These are phyloP conservation scores for Vimba vimba DNA, from an alignment of 2,113 vertebrate genomes.

Conservation along the genomic window DNA sequence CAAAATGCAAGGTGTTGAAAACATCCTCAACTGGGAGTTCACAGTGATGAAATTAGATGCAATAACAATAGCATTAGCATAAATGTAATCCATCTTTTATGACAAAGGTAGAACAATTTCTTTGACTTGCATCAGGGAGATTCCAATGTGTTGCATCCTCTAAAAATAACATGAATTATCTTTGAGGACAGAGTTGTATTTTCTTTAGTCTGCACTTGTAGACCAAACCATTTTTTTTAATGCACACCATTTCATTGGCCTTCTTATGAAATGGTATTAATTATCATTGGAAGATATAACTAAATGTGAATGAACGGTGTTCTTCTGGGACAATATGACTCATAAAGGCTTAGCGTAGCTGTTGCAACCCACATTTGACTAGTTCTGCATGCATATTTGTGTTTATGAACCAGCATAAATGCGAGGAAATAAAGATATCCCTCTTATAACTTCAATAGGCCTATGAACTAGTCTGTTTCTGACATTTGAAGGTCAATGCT, in stretches of 20 bases:
- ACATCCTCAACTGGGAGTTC: not conserved
- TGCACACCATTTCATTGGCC: not conserved
- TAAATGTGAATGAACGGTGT: not conserved
- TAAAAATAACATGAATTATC: not conserved
- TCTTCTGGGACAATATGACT: slow-evolving; percentile 32
- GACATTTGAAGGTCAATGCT: slow-evolving; percentile 40
- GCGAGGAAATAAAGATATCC: slow-evolving; percentile 26
- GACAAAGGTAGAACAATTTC: not conserved
- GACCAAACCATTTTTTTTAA: not conserved
- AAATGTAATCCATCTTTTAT: not conserved
- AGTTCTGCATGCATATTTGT: not conserved
- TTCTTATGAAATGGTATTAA: not conserved
- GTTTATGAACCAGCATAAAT: slow-evolving; percentile 28
- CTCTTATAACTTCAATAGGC: slow-evolving; percentile 10
- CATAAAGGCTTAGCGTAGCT: not conserved
- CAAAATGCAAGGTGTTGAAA: not conserved
- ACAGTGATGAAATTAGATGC: not conserved
- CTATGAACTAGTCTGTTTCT: slow-evolving; percentile 22
- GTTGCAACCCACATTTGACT: slow-evolving; percentile 27
- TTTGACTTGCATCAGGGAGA: slow-evolving; percentile 28
- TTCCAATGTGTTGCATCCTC: not conserved
- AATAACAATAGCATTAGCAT: not conserved
- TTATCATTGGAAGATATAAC: not conserved
- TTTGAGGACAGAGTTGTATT: not conserved
- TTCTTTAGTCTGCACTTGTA: not conserved